These are phyloP conservation scores for Episyrphus balteatus DNA, from an alignment of 1,140 invertebrate species.

Conservation along the genomic window DNA sequence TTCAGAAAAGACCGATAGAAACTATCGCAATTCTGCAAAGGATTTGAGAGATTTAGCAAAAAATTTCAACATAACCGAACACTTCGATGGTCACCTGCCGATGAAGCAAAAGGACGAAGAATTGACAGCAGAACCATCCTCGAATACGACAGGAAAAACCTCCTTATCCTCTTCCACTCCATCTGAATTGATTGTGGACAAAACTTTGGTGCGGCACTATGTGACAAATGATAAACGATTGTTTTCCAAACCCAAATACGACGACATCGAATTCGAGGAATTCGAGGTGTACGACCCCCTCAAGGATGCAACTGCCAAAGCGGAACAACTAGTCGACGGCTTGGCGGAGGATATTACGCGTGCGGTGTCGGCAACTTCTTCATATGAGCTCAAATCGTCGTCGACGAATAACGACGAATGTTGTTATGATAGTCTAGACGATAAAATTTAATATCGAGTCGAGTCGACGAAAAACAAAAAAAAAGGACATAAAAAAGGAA, in stretches of 20 bases:
- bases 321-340: background rate
- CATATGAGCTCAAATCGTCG: background rate
- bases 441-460: conserved; percentile 13
- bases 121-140: background rate
- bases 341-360: background rate
- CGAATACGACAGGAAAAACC: conserved; percentile 2
- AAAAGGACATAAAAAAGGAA: too few relatives aligned
- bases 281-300: conserved; percentile 51
- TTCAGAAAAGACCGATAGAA: conserved; percentile 8
- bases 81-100: background rate
- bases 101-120: background rate
- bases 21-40: conserved; percentile 17
- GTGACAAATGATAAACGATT: conserved; percentile 40
- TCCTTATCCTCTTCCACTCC: conserved; percentile 5
- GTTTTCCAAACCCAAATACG: conserved; percentile 47
- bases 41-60: background rate
- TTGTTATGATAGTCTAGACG: conserved; percentile 29
- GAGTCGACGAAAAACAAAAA: too few relatives aligned
- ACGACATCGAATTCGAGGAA: conserved; percentile 73
- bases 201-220: conserved; percentile 30
- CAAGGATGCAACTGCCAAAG: conserved; percentile 11
- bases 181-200: conserved; percentile 16
- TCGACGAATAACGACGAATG: conserved; percentile 2
- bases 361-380: background rate
- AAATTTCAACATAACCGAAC: background rate